Percentiles rank a stretch among this genome's conserved stretches.
Evolutionary conservation across 2,797 vertebrate species (phyloP).

Genomic region (Hoplostethus mediterraneus): DNA sequence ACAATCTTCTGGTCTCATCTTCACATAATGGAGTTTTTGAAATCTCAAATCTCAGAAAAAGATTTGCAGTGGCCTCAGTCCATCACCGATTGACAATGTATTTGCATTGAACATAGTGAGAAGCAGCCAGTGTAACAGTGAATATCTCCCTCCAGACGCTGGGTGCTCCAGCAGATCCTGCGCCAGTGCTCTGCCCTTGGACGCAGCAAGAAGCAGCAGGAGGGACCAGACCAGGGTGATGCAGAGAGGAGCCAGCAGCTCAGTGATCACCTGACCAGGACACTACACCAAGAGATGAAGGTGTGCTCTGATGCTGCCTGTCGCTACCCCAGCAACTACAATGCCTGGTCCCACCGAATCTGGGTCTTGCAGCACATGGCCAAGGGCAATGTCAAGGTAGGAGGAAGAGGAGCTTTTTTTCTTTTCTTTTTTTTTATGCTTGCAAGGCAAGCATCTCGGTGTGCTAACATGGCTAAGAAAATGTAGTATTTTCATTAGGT

Average conservation of each 20-base stretch:
- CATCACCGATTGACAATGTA: too few relatives aligned
- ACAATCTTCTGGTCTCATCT: too few relatives aligned
- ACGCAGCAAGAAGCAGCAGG: conserved; percentile 82
- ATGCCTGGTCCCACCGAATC: conserved; percentile 98
- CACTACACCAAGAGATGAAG: conserved; percentile 92
- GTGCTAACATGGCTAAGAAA: too few relatives aligned
- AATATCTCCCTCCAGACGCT: conserved; percentile 83
- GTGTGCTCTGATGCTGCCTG: conserved; percentile 94
- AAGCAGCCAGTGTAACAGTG: too few relatives aligned
- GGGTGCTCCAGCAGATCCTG: conserved; percentile 93
- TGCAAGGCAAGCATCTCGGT: too few relatives aligned
- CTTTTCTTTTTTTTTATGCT: too few relatives aligned
- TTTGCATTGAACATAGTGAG: too few relatives aligned
- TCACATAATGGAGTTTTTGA: too few relatives aligned
- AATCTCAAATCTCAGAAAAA: too few relatives aligned
- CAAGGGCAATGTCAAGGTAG: conserved; percentile 92
- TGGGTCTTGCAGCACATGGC: conserved; percentile 96
- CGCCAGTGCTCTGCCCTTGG: conserved; percentile 81
- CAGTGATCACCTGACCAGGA: conserved; percentile 83
- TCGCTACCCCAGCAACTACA: conserved; percentile 98
- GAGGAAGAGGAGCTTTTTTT: neutral
- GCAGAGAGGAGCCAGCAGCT: conserved; percentile 53
- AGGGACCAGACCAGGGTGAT: conserved; percentile 50
- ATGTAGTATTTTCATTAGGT: too few relatives aligned
- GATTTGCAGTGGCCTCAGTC: too few relatives aligned